Base-by-base conservation (phyloP, 2,113 vertebrate species). In the Silurus asotus region DNA sequence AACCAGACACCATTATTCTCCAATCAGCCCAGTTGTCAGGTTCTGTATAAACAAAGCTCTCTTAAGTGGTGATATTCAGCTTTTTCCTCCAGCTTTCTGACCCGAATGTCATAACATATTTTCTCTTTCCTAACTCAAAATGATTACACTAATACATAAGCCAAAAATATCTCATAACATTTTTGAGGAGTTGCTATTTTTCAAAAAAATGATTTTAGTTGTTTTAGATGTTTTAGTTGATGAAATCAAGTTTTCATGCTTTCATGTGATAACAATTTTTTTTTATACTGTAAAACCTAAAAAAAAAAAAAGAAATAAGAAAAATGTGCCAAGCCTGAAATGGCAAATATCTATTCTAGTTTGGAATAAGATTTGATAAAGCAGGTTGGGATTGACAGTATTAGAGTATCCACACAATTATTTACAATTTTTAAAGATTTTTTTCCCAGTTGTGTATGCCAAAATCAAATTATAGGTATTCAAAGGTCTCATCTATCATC, bases 31-130 rank as follows among this genome's bases (percentile, higher is more conserved):
- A 88, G 59, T 62, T 81, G n/a, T 83, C 58, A 76, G 76, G 55
- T 86, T 84, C 14, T 45, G 65, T 76, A 81, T 67, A 80, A 45
- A 79, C 83, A 69, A 88, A 81, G 58, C 17, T 45, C 49, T 67
- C 59, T 81, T 82, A 87, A 87, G 80, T 77, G 69, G 56, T 76
- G 59, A 87, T 79, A 86, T 72, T 86, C 69, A 81, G 59, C 59
- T 82, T 82, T 83, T 87, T 76, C 58, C 75, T 83, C 28, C 51
- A 77, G 20, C 28, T 8, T 65, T 77, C 19, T 83, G 9, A 82
- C 67, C 51, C 15, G 28, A 86, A 80, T 62, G 79, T 86, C 78
- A 62, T 51, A 79, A 85, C 62, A 56, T 45, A 48, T 64, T 72
- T 15, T 69, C 20, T 51, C 23, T 17, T 69, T 20, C 20, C 23